These are phyloP conservation scores for Tetranychus piercei DNA, from an alignment of 2,888 invertebrate species.

Conservation along the genomic window DNA sequence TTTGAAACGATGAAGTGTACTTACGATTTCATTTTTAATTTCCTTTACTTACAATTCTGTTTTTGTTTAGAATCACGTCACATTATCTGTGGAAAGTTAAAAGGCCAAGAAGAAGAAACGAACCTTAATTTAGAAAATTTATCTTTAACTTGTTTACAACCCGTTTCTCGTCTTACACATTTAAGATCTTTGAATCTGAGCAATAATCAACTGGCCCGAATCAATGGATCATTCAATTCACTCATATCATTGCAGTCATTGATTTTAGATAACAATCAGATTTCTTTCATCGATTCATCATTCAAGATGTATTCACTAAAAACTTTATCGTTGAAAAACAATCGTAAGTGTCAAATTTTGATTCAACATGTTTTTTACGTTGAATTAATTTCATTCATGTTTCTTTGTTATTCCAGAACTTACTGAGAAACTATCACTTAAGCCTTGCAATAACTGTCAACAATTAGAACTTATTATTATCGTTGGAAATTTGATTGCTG, in stretches of 20 bases:
- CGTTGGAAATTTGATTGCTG: neutral
- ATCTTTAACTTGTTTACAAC: slow-evolving; percentile 20
- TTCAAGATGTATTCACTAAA: slow-evolving; percentile 21
- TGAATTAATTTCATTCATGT: neutral
- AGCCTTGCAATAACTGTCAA: neutral
- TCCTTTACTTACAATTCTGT: neutral
- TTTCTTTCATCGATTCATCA: slow-evolving; percentile 20
- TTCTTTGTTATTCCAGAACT: neutral
- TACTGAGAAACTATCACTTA: neutral
- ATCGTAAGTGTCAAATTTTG: slow-evolving; percentile 21
- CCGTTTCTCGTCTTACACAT: slow-evolving; percentile 22
- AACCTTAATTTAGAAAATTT: neutral
- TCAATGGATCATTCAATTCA: slow-evolving; percentile 19
- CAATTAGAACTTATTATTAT: neutral
- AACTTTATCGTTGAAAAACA: slow-evolving; percentile 22
- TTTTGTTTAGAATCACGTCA: neutral
- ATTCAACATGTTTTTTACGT: neutral
- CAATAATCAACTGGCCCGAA: slow-evolving; percentile 20
- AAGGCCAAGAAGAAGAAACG: neutral
- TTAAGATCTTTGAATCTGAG: slow-evolving; percentile 23
- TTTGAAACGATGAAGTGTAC: neutral
- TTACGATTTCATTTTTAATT: neutral
- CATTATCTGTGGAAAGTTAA: neutral
- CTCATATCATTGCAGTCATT: slow-evolving; percentile 21
- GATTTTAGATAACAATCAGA: slow-evolving; percentile 24